Evolutionary conservation across 2,797 vertebrate genomes (phyloP), one percentile per base, ranked within the genome.

Genomic region (Myiotriccus ornatus): DNA sequence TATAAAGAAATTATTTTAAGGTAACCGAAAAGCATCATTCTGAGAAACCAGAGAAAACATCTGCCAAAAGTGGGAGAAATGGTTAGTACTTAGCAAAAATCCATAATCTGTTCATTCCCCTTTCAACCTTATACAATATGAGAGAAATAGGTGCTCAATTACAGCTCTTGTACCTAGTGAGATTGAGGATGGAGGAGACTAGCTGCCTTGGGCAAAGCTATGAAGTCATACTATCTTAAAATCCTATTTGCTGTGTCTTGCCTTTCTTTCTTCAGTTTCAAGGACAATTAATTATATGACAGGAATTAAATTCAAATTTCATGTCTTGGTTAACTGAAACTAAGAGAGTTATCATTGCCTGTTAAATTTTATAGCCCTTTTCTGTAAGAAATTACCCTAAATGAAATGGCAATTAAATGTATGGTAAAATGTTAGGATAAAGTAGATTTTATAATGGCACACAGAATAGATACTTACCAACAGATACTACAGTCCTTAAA

Each of bases 281-380:
- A 84, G 87, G 94, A 28, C 82, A 88, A 92, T 93, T 91, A 93
- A 89, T 82, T 93, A 75, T 64, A 83, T 39, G 82, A 69, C 25
- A 74, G 49, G 49, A 88, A 89, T 84, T 87, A 81, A 93, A 87
- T 78, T 83, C 28, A 65, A 84, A 89, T 93, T 87, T 89, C 62
- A 75, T 78, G 37, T 91, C 87, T 82, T 91, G 35, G 73, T 93
- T 95, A 95, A 93, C 70, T 92, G 91, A 93, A 95, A 89, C 73
- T 83, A 71, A 65, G 57, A 63, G 84, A 88, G 62, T 88, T 93
- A 93, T 94, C 69, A 91, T 95, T 95, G 89, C 44, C 76, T 56
- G 62, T 93, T 96, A 93, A 96, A 81, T 86, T 95, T 95, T 92
- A 94, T 91, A 77, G 28, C 12, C 64, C 34, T 91, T 86, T 92